Percentiles rank a stretch among this genome's conserved stretches.
Evolutionary conservation across 2,113 vertebrate genomes (phyloP).

Genomic region (Sinocyclocheilus anophthalmus): DNA sequence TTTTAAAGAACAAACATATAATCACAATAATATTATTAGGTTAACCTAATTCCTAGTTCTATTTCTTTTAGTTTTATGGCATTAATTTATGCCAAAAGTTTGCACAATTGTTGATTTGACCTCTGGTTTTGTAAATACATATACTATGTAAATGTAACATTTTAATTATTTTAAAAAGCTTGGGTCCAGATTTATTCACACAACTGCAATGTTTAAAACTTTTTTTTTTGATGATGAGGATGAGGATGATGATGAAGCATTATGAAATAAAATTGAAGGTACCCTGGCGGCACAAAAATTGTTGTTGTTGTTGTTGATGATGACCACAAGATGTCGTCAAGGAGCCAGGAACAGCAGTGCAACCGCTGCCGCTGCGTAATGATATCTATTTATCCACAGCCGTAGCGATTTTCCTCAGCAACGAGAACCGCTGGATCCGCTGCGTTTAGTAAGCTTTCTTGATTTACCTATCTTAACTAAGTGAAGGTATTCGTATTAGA

Average conservation of each 20-base stretch:
- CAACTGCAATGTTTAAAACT: not conserved
- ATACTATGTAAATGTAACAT: not conserved
- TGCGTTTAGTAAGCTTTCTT: not conserved
- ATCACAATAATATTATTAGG: not conserved
- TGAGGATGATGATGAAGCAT: not conserved
- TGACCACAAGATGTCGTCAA: constrained; percentile 1
- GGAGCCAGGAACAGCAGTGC: not conserved
- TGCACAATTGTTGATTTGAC: constrained; percentile 6
- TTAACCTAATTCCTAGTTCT: not conserved
- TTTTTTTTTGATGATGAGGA: no score
- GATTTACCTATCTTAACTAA: not conserved
- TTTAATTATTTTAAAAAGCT: not conserved
- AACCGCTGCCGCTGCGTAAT: not conserved
- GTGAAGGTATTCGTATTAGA: not conserved
- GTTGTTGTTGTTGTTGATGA: not conserved
- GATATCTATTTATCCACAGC: not conserved
- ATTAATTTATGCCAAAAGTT: not conserved
- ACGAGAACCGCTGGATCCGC: constrained; percentile 2
- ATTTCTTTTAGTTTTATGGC: not conserved
- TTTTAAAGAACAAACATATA: not conserved
- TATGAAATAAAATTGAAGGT: not conserved
- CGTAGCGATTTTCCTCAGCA: constrained; percentile 3
- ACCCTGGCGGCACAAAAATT: not conserved
- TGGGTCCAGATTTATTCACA: not conserved
- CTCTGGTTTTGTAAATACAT: not conserved